Conservation (phyloP, 35 echinoderm and acorn worm genomes). For the Lytechinus pictus region DNA sequence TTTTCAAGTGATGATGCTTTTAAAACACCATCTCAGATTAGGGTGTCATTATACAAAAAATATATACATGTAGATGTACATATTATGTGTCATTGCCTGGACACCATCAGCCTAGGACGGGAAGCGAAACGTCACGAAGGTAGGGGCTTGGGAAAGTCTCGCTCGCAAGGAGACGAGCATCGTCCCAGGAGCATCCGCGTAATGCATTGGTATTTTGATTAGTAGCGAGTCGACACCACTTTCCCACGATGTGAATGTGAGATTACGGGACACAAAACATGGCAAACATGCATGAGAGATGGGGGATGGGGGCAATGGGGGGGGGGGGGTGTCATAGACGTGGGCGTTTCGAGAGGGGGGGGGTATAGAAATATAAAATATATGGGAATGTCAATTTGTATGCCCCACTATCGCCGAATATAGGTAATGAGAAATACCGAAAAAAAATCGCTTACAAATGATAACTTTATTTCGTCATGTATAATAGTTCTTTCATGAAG, state of each 20-base stretch:
- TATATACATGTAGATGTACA: too few species aligned
- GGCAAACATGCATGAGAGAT: not conserved
- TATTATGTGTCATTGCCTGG: not conserved
- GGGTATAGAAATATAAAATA: not conserved
- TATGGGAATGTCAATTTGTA: too few species aligned
- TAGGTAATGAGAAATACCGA: too few species aligned
- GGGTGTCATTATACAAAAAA: too few species aligned
- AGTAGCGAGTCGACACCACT: not conserved
- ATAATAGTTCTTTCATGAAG: too few species aligned
- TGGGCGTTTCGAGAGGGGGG: not conserved
- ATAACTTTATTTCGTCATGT: too few species aligned
- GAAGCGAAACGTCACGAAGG: not conserved
- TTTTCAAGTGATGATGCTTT: too few species aligned
- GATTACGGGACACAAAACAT: conserved; percentile 26
- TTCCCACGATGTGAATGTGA: conserved; percentile 41
- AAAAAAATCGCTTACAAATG: too few species aligned
- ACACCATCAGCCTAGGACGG: not conserved
- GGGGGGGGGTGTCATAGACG: not conserved
- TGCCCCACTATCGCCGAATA: too few species aligned
- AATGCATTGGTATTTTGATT: conserved; percentile 42
- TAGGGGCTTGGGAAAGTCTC: conserved; percentile 15
- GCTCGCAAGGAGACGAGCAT: not conserved
- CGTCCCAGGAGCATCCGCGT: not conserved
- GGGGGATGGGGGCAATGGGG: not conserved
- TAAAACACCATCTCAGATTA: too few species aligned